Base-by-base conservation (phyloP, 1,140 invertebrate genomes). In the Aporrectodea caliginosa region DNA sequence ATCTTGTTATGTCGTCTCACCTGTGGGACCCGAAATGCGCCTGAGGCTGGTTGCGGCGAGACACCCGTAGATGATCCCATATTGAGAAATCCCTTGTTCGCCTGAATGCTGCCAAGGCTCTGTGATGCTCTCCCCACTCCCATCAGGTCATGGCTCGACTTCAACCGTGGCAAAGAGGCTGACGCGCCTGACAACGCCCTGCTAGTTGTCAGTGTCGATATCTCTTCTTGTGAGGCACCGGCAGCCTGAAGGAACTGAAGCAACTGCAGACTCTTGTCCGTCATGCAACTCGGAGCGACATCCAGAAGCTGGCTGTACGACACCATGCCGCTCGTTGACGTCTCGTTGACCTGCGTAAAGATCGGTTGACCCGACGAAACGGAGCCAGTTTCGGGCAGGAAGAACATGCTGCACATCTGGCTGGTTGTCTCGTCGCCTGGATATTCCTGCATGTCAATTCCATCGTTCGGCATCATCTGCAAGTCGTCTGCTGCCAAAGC, bases 271-370 rank as follows among this genome's bases (percentile, higher is more conserved):
- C 78, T 81, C 0, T 83, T 84, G 81, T 90, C 89, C 82, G 88
- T 88, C 58, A 68, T 68, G 14, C 27, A 14, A 14, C 27, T 27
- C 58, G 14, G 14, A 27, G 27, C 58, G 27, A 68, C 27, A 27
- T 16, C 58, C 58, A 68, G 27, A 27, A 14, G 27, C 14, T 27
- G 27, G 27, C 2, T 74, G 30, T 74, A 32, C 73, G 69, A 75
- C 33, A 78, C 92, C 92, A 33, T 93, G 92, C n/a, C n/a, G n/a
- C 6, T 58, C 43, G 6, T 58, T 58, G 43, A 22, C 43, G 43
- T 58, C 22, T 58, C 43, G 22, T 58, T 22, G 22, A 58, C 43
- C 22, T 22, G 43, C 6, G 43, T 22, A 58, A 58, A 58, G 6
- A 58, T 12, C 22, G 43, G 22, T 58, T 58, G 43, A 58, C 43